Evolutionary conservation across 2,888 invertebrate species (phyloP), one percentile per base, ranked within the genome.

Genomic region (Microdon myrmicae): DNA sequence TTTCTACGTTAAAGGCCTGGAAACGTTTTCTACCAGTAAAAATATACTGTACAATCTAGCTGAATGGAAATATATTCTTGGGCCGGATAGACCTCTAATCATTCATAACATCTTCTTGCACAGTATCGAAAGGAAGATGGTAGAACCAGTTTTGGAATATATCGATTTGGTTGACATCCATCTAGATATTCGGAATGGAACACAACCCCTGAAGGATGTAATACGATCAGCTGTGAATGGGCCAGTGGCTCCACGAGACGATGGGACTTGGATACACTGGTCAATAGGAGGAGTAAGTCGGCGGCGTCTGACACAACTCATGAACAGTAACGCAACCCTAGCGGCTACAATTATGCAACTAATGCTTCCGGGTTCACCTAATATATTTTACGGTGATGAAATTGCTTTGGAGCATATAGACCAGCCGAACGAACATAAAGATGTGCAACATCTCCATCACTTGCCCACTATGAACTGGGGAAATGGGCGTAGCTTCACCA

Each of bases 311-410:
- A 82, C 85, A 1, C 85, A 86, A 5, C 80, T 82, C 1, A 75
- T 84, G 55, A 81, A 83, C 67, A 72, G 78, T 1, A 89, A 90
- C 71, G 86, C 86, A 14, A 88, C 88, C 14, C 79, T 89, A 31
- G 88, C 88, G 1, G 84, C 87, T 3, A 84, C 85, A 1, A 81
- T 92, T 67, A 81, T 96, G 70, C 87, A 91, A 72, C 82, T 94
- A 74, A 86, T 90, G 80, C 81, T 96, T 25, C 95, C 95, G 0
- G 96, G 86, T 5, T 92, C 94, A 1, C 86, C 93, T 1, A 90
- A 87, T 69, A 86, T 94, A 70, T 93, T 94, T 79, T 96, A 96
- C 77, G 95, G 95, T 0, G 94, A 96, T 77, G 95, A 96, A 83
- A 87, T 95, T 61, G 89, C 89, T 1, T 80, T 92, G 68, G 82